Evolutionary conservation across 2,797 vertebrate genomes (phyloP).

Genomic region (Echeneis naucrates): DNA sequence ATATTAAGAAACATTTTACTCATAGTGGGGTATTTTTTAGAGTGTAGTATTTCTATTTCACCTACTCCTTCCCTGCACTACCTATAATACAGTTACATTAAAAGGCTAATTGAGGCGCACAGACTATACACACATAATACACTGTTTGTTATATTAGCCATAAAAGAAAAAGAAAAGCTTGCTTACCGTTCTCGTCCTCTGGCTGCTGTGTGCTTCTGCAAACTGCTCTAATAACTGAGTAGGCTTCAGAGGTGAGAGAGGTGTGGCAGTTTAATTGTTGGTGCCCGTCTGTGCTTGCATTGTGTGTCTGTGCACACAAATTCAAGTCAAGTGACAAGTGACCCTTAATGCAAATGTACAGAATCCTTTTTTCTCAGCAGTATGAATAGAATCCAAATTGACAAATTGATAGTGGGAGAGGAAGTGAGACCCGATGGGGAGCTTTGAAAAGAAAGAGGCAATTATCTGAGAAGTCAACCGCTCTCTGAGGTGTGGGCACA

Average conservation of each 20-base stretch:
- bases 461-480: slow-evolving; percentile 85
- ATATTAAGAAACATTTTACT: too few species aligned
- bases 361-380: slow-evolving; percentile 9
- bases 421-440: slow-evolving; percentile 62
- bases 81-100: background rate
- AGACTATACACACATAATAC: too few species aligned
- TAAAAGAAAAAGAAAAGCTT: background rate
- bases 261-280: slow-evolving; percentile 35
- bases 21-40: slow-evolving; percentile 5
- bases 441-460: slow-evolving; percentile 72
- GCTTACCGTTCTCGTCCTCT: slow-evolving; percentile 61
- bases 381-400: slow-evolving; percentile 52
- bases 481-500: slow-evolving; percentile 67
- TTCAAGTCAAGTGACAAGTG: slow-evolving; percentile 61
- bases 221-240: slow-evolving; percentile 39
- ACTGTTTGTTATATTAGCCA: background rate
- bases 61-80: background rate
- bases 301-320: slow-evolving; percentile 40
- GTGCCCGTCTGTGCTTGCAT: slow-evolving; percentile 28
- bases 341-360: slow-evolving; percentile 49
- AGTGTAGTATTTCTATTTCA: background rate
- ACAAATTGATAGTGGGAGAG: slow-evolving; percentile 52
- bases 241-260: slow-evolving; percentile 29
- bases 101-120: background rate
- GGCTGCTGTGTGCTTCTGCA: slow-evolving; percentile 32